phyloP scores from a whole-genome alignment of 2,797 vertebrate species.

The Buphagus erythrorhynchus region DNA sequence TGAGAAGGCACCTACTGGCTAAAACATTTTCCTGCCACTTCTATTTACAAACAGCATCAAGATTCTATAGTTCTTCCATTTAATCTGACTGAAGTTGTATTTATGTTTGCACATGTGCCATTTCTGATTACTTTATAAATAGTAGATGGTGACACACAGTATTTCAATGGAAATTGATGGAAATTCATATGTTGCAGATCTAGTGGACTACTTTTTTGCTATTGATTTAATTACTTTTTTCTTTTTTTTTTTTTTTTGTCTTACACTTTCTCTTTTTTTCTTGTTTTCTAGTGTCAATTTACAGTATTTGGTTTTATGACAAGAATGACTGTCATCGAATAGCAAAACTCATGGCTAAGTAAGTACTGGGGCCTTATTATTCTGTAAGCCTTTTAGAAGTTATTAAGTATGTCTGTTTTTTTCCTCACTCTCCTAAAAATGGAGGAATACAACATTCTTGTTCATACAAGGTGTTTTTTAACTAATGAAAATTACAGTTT shows the following conservation, averaged over 20 bases:
- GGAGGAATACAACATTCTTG: background rate
- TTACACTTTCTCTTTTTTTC: slow-evolving; percentile 36
- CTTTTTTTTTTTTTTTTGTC: background rate
- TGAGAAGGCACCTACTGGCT: background rate
- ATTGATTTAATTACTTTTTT: background rate
- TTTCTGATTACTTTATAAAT: background rate
- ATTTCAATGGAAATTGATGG: background rate
- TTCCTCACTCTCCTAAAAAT: background rate
- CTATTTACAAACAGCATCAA: background rate
- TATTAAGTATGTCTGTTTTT: fast-evolving
- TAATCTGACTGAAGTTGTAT: background rate
- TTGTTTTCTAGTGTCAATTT: slow-evolving; percentile 91
- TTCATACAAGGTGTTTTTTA: background rate
- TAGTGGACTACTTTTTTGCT: background rate
- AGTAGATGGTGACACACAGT: background rate
- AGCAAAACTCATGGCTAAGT: slow-evolving; percentile 96
- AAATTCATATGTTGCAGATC: background rate
- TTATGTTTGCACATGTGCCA: background rate
- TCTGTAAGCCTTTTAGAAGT: background rate
- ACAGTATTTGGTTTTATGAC: slow-evolving; percentile 99
- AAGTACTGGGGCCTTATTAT: slow-evolving; percentile 73
- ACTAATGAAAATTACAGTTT: background rate
- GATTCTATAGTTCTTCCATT: background rate
- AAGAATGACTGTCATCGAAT: slow-evolving; percentile 97
- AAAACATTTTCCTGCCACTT: background rate